These are phyloP conservation scores for Rhea americana DNA, from an alignment of 2,113 vertebrate genomes.

Conservation along the genomic window DNA sequence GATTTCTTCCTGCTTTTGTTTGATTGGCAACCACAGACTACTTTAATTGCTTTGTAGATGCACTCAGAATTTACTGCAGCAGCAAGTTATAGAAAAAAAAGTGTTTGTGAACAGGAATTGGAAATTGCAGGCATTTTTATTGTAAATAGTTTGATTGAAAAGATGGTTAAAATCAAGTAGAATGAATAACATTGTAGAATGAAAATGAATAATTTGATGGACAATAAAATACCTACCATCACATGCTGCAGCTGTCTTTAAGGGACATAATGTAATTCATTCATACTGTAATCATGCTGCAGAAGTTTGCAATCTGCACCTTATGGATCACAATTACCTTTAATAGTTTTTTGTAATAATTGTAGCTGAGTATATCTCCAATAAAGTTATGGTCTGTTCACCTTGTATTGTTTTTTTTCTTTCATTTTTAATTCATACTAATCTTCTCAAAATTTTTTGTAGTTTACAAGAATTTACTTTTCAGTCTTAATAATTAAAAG, in stretches of 20 bases:
- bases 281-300: constrained; percentile 88
- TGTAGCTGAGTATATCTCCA: constrained; percentile 95
- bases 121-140: constrained; percentile 77
- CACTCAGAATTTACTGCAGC: constrained; percentile 72
- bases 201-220: constrained; percentile 71
- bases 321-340: constrained; percentile 91
- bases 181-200: constrained; percentile 72
- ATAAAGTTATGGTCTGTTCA: constrained; percentile 95
- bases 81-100: constrained; percentile 67
- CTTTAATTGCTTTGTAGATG: constrained; percentile 70
- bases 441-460: background rate
- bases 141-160: constrained; percentile 78
- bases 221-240: constrained; percentile 79
- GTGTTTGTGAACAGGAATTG: constrained; percentile 67
- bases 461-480: background rate
- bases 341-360: constrained; percentile 84
- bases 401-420: constrained; percentile 35
- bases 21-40: constrained; percentile 71
- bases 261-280: constrained; percentile 82
- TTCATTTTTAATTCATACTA: background rate
- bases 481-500: background rate
- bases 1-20: constrained; percentile 49
- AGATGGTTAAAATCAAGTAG: constrained; percentile 78
- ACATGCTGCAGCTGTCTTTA: constrained; percentile 82
- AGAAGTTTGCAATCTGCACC: constrained; percentile 90